A percentile compares a stretch with the other conserved stretches of the same genome.
Evolutionary conservation across 1,140 invertebrate species (phyloP).

Genomic region (Nautilus pompilius): DNA sequence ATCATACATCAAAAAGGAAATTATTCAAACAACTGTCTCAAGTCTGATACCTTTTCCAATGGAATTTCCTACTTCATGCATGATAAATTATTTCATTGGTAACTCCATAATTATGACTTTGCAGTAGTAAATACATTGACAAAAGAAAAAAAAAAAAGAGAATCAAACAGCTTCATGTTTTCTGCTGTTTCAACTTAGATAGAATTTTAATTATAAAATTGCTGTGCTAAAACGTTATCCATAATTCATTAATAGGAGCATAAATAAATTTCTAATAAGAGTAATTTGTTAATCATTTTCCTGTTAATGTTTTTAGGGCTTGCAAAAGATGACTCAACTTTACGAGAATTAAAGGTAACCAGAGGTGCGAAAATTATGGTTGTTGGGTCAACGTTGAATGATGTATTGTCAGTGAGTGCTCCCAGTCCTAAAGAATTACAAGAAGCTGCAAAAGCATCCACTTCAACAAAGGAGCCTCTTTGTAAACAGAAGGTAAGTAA

Average conservation of each 20-base stretch:
- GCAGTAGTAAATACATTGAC: too few species aligned
- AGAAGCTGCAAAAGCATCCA: conserved; percentile 59
- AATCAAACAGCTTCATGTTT: too few species aligned
- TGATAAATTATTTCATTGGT: too few species aligned
- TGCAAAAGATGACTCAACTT: conserved; percentile 79
- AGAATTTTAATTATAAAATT: background rate
- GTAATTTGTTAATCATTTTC: background rate
- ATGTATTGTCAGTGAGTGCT: conserved; percentile 76
- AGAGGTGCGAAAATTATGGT: conserved; percentile 89
- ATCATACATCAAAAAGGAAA: too few species aligned
- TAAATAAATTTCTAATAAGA: background rate
- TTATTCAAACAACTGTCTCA: too few species aligned
- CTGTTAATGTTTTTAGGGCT: conserved; percentile 65
- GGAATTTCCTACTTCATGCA: too few species aligned
- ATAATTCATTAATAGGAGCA: background rate
- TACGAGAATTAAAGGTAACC: conserved; percentile 74
- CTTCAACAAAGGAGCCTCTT: conserved; percentile 70
- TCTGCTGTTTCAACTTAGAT: too few species aligned
- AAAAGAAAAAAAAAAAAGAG: too few species aligned
- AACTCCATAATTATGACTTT: too few species aligned
- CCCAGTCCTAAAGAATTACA: conserved; percentile 53
- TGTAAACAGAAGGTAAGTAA: conserved; percentile 70
- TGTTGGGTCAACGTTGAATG: conserved; percentile 86
- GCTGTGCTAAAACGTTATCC: background rate
- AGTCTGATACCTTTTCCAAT: too few species aligned